Percentiles rank a stretch among this genome's conserved stretches.
Evolutionary conservation across 30 jellyfish, hydroid and myxozoan species (phyloP).

Genomic region (Aurelia sp.): DNA sequence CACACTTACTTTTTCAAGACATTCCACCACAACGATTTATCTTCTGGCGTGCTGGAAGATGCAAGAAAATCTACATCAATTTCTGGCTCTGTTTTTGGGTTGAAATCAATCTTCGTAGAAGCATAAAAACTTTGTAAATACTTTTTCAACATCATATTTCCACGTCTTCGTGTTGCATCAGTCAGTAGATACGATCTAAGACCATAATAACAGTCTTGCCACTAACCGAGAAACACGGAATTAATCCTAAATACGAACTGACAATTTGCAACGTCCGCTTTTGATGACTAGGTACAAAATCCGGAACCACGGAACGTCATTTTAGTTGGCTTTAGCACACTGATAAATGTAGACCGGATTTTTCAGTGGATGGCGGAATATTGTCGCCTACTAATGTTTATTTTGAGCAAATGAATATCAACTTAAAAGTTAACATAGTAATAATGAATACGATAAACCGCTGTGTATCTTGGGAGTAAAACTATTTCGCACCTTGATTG

Average conservation of each 20-base stretch:
- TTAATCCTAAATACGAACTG: constrained; percentile 25
- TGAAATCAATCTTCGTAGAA: constrained; percentile 1
- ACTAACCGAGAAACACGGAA: no score
- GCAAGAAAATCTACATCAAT: neutral
- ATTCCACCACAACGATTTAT: constrained; percentile 91
- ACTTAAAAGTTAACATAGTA: neutral
- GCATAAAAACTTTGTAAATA: constrained; percentile 39
- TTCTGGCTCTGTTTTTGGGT: constrained; percentile 4
- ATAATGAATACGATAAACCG: no score
- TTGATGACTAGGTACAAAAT: neutral
- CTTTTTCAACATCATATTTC: neutral
- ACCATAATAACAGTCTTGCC: no score
- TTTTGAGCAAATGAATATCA: neutral
- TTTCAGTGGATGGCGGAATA: neutral
- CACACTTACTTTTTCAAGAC: constrained; percentile 84
- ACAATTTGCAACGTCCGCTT: constrained; percentile 22
- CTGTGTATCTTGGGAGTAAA: no score
- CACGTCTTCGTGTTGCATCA: no score
- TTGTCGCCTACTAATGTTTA: neutral
- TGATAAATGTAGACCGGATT: constrained; percentile 31
- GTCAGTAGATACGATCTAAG: no score
- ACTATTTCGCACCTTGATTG: no score
- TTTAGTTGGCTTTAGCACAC: neutral
- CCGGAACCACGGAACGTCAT: constrained; percentile 14
- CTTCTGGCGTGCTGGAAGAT: constrained; percentile 79